A percentile compares a stretch with the other conserved stretches of the same genome.
Conservation (phyloP, 2,888 invertebrate genomes). For the Argyresthia albistria region DNA sequence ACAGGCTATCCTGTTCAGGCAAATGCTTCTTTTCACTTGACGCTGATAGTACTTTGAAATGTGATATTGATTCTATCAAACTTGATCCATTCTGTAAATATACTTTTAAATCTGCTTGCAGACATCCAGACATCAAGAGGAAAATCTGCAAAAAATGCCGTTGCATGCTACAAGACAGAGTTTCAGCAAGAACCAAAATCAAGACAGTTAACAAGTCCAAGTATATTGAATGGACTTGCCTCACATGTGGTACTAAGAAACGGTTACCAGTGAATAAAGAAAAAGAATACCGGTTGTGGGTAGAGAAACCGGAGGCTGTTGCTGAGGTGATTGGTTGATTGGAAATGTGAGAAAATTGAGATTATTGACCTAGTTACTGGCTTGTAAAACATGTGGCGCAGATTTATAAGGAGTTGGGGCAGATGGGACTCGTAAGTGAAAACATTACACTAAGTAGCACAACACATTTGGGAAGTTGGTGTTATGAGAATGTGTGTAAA, state of each 20-base stretch:
- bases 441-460: too few species aligned
- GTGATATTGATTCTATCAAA: background rate
- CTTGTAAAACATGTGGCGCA: background rate
- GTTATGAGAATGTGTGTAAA: too few species aligned
- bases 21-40: too few species aligned
- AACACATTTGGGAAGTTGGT: too few species aligned
- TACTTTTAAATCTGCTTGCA: slow-evolving; percentile 26
- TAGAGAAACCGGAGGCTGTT: slow-evolving; percentile 61
- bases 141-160: slow-evolving; percentile 74
- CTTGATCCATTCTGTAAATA: background rate
- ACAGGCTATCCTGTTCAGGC: too few species aligned
- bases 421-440: too few species aligned
- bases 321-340: slow-evolving; percentile 38
- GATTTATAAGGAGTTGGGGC: too few species aligned
- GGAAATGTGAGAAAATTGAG: background rate
- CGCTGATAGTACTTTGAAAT: background rate
- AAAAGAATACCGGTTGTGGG: slow-evolving; percentile 62
- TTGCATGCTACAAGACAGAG: slow-evolving; percentile 60
- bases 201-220: slow-evolving; percentile 49
- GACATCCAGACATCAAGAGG: slow-evolving; percentile 73
- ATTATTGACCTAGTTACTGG: background rate
- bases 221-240: slow-evolving; percentile 59
- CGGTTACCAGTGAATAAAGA: slow-evolving; percentile 31
- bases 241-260: slow-evolving; percentile 32
- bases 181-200: slow-evolving; percentile 63